These are phyloP conservation scores for Rousettus madagascariensis DNA, from an alignment of 2,797 vertebrate species.

Conservation along the genomic window DNA sequence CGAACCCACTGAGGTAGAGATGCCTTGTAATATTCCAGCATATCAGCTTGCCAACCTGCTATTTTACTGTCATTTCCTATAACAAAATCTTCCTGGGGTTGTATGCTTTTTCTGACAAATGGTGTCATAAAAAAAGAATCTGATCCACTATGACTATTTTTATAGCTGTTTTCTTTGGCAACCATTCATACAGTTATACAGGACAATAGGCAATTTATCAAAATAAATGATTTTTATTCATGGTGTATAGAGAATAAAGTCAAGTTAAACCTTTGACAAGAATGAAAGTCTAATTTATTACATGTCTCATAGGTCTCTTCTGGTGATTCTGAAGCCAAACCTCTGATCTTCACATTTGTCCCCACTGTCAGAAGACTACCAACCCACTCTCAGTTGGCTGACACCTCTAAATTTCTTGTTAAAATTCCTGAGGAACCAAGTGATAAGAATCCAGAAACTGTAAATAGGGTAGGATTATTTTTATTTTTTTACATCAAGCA, in stretches of 20 bases:
- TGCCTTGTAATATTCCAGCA: neutral
- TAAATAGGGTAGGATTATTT: slow-evolving; percentile 81
- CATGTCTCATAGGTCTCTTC: slow-evolving; percentile 85
- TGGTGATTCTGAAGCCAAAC: slow-evolving; percentile 83
- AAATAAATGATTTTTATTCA: slow-evolving; percentile 39
- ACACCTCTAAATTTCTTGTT: slow-evolving; percentile 82
- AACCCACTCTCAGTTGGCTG: slow-evolving; percentile 82
- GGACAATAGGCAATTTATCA: neutral
- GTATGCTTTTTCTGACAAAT: neutral
- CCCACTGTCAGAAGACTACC: slow-evolving; percentile 89
- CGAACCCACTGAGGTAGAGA: neutral
- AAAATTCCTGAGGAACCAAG: slow-evolving; percentile 80
- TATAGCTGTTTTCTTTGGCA: slow-evolving; percentile 41
- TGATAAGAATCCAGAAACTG: slow-evolving; percentile 75
- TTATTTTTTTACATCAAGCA: slow-evolving; percentile 42
- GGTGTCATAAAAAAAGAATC: neutral
- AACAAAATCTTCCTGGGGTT: neutral
- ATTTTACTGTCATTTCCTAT: neutral
- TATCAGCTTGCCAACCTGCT: neutral
- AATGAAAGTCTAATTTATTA: slow-evolving; percentile 57
- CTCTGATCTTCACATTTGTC: slow-evolving; percentile 89
- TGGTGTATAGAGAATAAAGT: neutral
- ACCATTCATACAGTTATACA: neutral
- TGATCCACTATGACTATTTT: neutral
- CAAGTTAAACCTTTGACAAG: neutral